Base-by-base conservation (phyloP, 2,797 vertebrate species). In the Distichodus sexfasciatus region DNA sequence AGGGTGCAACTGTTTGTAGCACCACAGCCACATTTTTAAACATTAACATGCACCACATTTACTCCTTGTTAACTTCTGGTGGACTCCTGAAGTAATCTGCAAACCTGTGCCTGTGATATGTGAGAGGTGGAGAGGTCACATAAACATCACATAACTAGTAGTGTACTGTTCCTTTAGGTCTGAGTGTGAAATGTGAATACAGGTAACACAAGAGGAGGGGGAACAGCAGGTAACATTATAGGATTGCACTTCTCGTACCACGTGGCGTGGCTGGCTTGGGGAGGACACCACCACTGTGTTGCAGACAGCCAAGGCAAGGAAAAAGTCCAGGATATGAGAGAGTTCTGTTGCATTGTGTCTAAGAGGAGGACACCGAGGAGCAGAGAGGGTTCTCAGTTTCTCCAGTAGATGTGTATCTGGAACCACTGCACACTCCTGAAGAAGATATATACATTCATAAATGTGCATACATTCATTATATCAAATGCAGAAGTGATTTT, bases 241-340 rank as follows among this genome's bases (percentile, higher is more conserved):
- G 7, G 5, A n/a, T 28, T 21, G 12, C 28, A 43, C 40, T 19
- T 10, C 19, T 63, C 75, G 70, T 83, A 96, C 95, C 92, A 89
- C 84, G 19, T 93, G 90, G 44, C 75, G 83, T 2, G 90, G 88
- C 43, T 93, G 93, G 67, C 73, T 88, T 12, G 94, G 87, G 0
- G 87, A 89, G 62, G 95, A 97, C 64, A 99, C 96, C 70, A 99
- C 92, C n/a, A 99, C 97, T 0, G 92, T 98, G 80, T 99, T 99
- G 76, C 97, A 99, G 74, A 96, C 84, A 2, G 94, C 91, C 74
- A 99, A 79, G 3, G 97, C 95, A 21, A 98, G 88, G 75, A 99
- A 97, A 83, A 98, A 99, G 76, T 99, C 96, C 0, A 90, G 76
- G 43, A 98, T 92, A 66, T 89, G 92, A 15, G 83, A 78, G 12